Percentiles rank a stretch among this genome's conserved stretches.
These are phyloP conservation scores for Catocala nupta DNA, from an alignment of 2,888 invertebrate genomes.

Conservation along the genomic window DNA sequence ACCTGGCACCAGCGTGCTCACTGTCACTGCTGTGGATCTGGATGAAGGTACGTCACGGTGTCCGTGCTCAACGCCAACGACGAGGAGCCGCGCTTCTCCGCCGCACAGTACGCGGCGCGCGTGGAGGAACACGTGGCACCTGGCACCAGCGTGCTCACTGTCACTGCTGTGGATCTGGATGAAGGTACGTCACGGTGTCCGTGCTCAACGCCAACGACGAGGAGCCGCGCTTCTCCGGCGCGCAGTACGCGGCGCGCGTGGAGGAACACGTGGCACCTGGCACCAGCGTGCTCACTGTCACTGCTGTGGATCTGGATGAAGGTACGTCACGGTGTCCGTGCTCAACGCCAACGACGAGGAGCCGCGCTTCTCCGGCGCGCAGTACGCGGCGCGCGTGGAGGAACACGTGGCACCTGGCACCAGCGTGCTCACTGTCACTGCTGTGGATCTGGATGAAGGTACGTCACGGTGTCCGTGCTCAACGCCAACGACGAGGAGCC, in stretches of 20 bases:
- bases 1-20: conserved; percentile 90
- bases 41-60: conserved; percentile 94
- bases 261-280: conserved; percentile 92
- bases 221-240: conserved; percentile 91
- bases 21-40: conserved; percentile 92
- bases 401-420: conserved; percentile 93
- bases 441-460: conserved; percentile 93
- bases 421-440: conserved; percentile 90
- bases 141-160: conserved; percentile 91
- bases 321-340: conserved; percentile 92
- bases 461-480: too few species aligned
- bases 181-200: conserved; percentile 92
- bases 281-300: conserved; percentile 91
- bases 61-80: conserved; percentile 95
- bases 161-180: conserved; percentile 93
- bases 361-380: conserved; percentile 90
- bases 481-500: too few species aligned
- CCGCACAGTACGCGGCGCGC: conserved; percentile 89
- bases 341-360: conserved; percentile 96
- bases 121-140: conserved; percentile 92
- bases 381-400: conserved; percentile 90
- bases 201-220: conserved; percentile 96
- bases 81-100: conserved; percentile 93
- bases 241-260: conserved; percentile 90
- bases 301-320: conserved; percentile 92